Base-by-base conservation (phyloP, 2,888 invertebrate species). In the Antheraea yamamai region DNA sequence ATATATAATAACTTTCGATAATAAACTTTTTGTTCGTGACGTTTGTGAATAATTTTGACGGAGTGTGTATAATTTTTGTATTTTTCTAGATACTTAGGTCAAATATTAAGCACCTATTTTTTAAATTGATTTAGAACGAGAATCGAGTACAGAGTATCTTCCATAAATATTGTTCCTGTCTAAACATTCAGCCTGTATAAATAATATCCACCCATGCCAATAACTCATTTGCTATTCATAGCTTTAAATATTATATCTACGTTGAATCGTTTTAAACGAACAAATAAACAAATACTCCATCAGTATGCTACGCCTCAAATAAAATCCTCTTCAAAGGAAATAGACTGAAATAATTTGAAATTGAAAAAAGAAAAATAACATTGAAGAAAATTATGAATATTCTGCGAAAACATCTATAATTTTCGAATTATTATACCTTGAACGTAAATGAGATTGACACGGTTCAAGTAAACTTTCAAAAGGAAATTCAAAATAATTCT, bases 321-420 rank as follows among this genome's bases (percentile, higher is more conserved):
- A n/a, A 70, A 70, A 35, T 70, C 70, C 70, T 66, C 30, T n/a
- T 70, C 39, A 70, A 70, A 70, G 39, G 64, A 70, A 70, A 70
- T 39, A 70, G 39, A 70, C 20, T 70, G 70, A 39, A 70, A 70
- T 70, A 70, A 70, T 39, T 16, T 30, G 16, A 66, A 66, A 70
- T 70, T 70, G 70, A n/a, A 70, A 70, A 66, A 61, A n/a, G n/a
- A n/a, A 66, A 66, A 61, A 68, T 47, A 1, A 68, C 18, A 30
- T 35, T 2, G n/a, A 39, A 35, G 39, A 39, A 70, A 20, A 8
- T 70, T 70, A 70, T 66, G 30, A 26, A 64, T 6, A 64, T 70
- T 70, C 35, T 3, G 20, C 14, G 2, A 20, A 70, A 39, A 39
- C 12, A 39, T 70, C 35, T 70, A 70, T 30, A 66, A 66, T 70